phyloP scores from a whole-genome alignment of 35 echinoderm and acorn worm genomes.

The Hemicentrotus pulcherrimus region DNA sequence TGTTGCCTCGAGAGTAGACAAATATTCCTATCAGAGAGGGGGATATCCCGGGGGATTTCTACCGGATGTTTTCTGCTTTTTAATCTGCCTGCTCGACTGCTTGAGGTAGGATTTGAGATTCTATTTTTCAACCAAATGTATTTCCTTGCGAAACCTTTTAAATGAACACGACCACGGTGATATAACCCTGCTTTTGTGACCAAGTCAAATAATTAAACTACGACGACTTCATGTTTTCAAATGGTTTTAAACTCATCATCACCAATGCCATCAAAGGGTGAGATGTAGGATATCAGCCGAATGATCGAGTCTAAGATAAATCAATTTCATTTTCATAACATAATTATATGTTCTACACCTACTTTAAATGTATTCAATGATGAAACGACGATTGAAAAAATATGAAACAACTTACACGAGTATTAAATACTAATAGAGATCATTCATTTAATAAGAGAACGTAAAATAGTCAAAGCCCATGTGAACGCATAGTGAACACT shows the following conservation, averaged over 20 bases:
- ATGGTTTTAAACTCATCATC: not conserved
- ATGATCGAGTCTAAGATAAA: not conserved
- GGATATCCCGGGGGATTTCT: not conserved
- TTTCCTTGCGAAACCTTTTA: not conserved
- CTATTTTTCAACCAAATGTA: not conserved
- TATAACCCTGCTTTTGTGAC: not conserved
- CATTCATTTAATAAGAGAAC: no score
- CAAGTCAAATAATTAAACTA: not conserved
- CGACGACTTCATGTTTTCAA: not conserved
- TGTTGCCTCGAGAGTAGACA: not conserved
- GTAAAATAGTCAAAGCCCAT: no score
- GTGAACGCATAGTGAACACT: no score
- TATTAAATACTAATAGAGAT: no score
- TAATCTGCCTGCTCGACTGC: not conserved
- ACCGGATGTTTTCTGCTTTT: not conserved
- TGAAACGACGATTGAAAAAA: no score
- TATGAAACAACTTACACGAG: no score
- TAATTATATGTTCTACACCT: no score
- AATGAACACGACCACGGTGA: not conserved
- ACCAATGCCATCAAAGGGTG: not conserved
- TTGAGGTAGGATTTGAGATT: not conserved
- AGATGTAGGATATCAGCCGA: not conserved
- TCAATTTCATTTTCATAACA: no score
- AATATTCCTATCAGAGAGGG: not conserved
- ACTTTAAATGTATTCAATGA: no score